A percentile compares a stretch with the other conserved stretches of the same genome.
phyloP scores from a whole-genome alignment of 1,140 invertebrate genomes.

The Pantala flavescens region DNA sequence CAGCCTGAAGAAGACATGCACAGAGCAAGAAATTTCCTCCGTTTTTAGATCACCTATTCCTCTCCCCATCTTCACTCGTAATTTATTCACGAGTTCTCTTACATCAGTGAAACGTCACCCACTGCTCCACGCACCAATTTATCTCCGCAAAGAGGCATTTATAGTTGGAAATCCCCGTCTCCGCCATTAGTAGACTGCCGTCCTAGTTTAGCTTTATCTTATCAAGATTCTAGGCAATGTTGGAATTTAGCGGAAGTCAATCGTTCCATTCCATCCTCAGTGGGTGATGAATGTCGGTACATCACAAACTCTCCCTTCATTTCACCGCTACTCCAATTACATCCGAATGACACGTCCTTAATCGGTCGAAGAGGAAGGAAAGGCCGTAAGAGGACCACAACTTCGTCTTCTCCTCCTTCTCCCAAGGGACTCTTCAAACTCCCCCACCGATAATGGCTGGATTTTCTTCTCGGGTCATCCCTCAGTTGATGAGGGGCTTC shows the following conservation, averaged over 20 bases:
- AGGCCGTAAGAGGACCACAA: not conserved
- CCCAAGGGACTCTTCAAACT: too few species aligned
- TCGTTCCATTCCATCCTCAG: not conserved
- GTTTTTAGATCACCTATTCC: too few species aligned
- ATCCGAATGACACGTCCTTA: not conserved
- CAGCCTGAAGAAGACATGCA: too few species aligned
- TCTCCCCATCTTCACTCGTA: too few species aligned
- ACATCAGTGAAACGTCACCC: too few species aligned
- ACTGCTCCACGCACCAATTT: too few species aligned
- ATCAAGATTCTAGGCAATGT: not conserved
- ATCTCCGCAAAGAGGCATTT: not conserved
- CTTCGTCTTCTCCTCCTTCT: not conserved
- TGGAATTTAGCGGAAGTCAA: not conserved
- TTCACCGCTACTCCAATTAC: not conserved
- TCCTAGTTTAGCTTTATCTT: not conserved
- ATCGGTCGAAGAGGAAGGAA: not conserved
- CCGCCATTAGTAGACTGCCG: not conserved
- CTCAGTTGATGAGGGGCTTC: too few species aligned
- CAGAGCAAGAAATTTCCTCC: too few species aligned
- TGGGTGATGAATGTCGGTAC: not conserved
- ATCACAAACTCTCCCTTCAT: constrained; percentile 6
- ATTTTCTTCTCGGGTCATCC: too few species aligned
- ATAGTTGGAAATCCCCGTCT: not conserved
- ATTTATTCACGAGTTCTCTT: too few species aligned
- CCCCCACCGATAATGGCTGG: too few species aligned